Conservation (phyloP, 2,797 vertebrate genomes). For the Austrolebias charrua region DNA sequence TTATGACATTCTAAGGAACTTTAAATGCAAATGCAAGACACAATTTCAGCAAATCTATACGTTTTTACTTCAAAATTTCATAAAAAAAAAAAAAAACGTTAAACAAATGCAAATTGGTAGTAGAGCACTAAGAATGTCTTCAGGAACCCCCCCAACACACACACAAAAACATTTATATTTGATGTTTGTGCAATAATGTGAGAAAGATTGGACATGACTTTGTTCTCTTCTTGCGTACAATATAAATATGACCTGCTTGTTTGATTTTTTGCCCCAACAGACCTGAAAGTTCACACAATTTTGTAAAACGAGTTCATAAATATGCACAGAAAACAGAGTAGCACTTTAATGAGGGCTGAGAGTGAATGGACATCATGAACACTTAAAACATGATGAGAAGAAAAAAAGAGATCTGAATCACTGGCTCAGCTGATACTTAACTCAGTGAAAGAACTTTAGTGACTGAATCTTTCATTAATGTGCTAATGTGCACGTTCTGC, state of each 20-base stretch:
- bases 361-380: constrained; percentile 35
- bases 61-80: neutral
- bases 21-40: neutral
- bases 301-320: constrained; percentile 23
- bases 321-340: constrained; percentile 10
- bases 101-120: neutral
- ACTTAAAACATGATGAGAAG: constrained; percentile 22
- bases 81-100: neutral
- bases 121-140: constrained; percentile 5
- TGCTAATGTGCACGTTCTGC: constrained; percentile 24
- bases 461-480: constrained; percentile 19
- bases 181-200: constrained; percentile 9
- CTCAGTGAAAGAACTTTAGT: constrained; percentile 29
- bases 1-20: neutral
- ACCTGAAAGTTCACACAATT: constrained; percentile 19
- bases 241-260: neutral
- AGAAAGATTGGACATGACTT: constrained; percentile 6
- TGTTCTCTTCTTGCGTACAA: constrained; percentile 2
- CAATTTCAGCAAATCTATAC: constrained; percentile 6
- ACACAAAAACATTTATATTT: constrained; percentile 16
- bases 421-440: constrained; percentile 25
- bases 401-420: constrained; percentile 14
- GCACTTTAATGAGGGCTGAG: neutral
- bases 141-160: neutral
- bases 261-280: neutral